Percentiles rank a stretch among this genome's conserved stretches.
These are phyloP conservation scores for Ammodytes marinus DNA, from an alignment of 2,113 vertebrate genomes.

Conservation along the genomic window DNA sequence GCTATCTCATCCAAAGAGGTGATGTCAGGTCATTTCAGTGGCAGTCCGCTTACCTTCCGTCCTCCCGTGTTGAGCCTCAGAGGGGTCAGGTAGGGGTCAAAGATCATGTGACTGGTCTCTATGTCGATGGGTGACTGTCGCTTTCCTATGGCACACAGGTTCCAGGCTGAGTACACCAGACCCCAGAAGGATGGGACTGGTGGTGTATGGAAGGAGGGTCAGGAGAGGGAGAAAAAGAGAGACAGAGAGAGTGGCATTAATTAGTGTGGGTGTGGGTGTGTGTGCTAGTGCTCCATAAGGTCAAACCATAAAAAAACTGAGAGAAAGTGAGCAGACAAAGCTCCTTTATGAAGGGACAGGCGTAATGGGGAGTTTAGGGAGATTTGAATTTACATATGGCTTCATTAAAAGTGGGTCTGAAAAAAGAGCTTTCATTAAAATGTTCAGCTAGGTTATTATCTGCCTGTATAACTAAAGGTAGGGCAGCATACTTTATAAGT, in stretches of 20 bases:
- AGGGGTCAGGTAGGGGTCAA: constrained; percentile 95
- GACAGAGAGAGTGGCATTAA: constrained; percentile 9
- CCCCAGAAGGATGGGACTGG: constrained; percentile 98
- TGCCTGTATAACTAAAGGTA: constrained; percentile 29
- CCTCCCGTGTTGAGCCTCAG: constrained; percentile 95
- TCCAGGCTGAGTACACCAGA: constrained; percentile 99
- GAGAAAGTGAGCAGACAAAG: constrained; percentile 26
- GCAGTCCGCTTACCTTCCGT: constrained; percentile 88
- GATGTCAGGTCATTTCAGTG: background rate
- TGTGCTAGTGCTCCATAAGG: background rate
- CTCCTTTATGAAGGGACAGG: constrained; percentile 45
- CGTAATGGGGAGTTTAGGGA: constrained; percentile 42
- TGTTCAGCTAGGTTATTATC: constrained; percentile 50
- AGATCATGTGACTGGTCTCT: constrained; percentile 99
- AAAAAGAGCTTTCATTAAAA: constrained; percentile 54
- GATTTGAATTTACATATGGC: constrained; percentile 55
- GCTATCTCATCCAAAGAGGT: background rate
- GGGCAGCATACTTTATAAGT: constrained; percentile 33
- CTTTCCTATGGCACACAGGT: constrained; percentile 97
- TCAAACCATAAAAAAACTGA: constrained; percentile 35
- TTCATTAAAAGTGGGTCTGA: constrained; percentile 48
- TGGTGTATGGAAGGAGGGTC: background rate
- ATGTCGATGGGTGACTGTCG: constrained; percentile 97
- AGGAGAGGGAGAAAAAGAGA: constrained; percentile 1
- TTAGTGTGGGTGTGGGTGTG: background rate